phyloP scores from a whole-genome alignment of 1,140 invertebrate genomes.

The Harpegnathos saltator region DNA sequence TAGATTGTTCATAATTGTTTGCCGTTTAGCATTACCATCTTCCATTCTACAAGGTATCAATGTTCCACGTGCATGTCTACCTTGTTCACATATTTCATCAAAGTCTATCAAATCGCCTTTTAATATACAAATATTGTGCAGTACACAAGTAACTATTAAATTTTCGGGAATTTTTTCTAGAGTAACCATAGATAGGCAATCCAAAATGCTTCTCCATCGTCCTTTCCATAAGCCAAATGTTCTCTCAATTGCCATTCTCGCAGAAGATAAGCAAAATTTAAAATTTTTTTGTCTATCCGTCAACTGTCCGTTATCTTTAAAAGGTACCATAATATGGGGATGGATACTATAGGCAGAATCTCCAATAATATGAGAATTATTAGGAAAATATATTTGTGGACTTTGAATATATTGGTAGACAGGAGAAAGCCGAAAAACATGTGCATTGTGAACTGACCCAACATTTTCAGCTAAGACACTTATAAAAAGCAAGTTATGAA shows the following conservation, averaged over 20 bases:
- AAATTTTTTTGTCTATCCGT: not conserved
- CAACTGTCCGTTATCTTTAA: not conserved
- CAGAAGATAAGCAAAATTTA: constrained; percentile 1
- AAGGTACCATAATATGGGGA: not conserved
- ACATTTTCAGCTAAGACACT: constrained; percentile 1
- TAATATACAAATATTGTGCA: not conserved
- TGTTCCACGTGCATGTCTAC: too few relatives aligned
- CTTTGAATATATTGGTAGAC: not conserved
- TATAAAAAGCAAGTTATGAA: not conserved
- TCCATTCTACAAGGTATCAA: not conserved
- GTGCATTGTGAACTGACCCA: not conserved
- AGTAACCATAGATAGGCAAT: not conserved
- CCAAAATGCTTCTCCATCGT: not conserved
- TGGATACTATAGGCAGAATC: not conserved
- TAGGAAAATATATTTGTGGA: not conserved
- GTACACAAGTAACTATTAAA: not conserved
- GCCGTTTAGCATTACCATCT: not conserved
- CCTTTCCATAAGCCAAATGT: not conserved
- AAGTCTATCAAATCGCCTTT: constrained; percentile 9
- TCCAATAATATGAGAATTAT: not conserved
- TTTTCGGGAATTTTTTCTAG: constrained; percentile 4
- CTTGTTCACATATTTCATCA: not conserved
- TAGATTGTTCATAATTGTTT: constrained; percentile 4
- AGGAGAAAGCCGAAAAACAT: not conserved
- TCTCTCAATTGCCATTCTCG: not conserved